Percentiles rank a stretch among this genome's conserved stretches.
Conservation (phyloP, 2,797 vertebrate species). For the Pantherophis alleghaniensis region DNA sequence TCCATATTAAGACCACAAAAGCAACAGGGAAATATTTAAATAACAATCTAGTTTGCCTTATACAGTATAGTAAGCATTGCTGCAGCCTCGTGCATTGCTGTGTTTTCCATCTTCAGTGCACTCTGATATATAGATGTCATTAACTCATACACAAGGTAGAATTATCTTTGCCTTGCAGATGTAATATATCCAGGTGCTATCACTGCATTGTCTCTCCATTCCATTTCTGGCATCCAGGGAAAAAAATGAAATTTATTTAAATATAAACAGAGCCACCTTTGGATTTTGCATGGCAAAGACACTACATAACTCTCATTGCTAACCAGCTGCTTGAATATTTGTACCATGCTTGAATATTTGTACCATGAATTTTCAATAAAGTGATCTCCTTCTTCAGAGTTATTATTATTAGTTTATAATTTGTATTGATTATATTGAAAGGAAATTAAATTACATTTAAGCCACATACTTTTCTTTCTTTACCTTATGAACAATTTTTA, state of each 20-base stretch:
- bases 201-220: conserved; percentile 9
- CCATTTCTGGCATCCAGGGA: conserved; percentile 25
- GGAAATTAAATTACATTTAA: conserved; percentile 34
- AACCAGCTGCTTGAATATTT: not conserved
- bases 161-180: conserved; percentile 57
- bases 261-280: not conserved
- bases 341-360: not conserved
- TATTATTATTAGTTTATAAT: conserved; percentile 12
- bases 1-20: not conserved
- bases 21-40: not conserved
- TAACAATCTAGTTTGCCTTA: not conserved
- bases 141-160: not conserved
- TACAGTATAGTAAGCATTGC: not conserved
- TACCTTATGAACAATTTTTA: conserved; percentile 12
- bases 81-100: conserved; percentile 7
- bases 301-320: not conserved
- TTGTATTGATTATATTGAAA: conserved; percentile 25
- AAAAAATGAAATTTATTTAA: conserved; percentile 20
- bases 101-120: conserved; percentile 13
- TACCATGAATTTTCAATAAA: conserved; percentile 1
- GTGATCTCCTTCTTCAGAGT: not conserved
- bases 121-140: conserved; percentile 42
- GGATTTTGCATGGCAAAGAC: not conserved
- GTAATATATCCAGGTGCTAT: conserved; percentile 13
- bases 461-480: not conserved